Percentiles rank a stretch among this genome's conserved stretches.
phyloP scores from a whole-genome alignment of 92 coral and sea anemone species.

The Micromussa lordhowensis region DNA sequence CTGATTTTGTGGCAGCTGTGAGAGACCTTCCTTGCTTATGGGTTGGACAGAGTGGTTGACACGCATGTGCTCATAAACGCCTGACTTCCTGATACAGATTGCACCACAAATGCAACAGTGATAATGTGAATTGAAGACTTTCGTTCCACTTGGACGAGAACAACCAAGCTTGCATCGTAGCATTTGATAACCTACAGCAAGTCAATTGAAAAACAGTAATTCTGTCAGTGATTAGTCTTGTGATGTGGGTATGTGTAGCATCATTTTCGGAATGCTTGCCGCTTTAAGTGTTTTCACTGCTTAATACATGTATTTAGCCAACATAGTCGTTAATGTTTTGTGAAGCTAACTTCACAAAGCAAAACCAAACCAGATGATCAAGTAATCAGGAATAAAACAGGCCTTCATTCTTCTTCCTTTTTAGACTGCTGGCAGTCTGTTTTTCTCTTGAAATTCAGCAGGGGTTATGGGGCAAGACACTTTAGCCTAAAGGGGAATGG shows the following conservation, averaged over 20 bases:
- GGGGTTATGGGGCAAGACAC: no score
- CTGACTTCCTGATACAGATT: conserved; percentile 88
- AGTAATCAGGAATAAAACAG: no score
- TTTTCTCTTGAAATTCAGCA: no score
- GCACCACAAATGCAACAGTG: conserved; percentile 91
- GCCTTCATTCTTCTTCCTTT: no score
- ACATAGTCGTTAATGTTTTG: neutral
- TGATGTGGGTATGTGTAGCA: neutral
- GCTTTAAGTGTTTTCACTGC: neutral
- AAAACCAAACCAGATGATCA: no score
- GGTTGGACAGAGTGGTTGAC: conserved; percentile 66
- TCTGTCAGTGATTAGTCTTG: neutral
- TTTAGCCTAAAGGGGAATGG: no score
- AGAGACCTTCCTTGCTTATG: conserved; percentile 27
- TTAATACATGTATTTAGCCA: neutral
- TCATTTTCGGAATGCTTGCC: no score
- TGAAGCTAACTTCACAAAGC: no score
- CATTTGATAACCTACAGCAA: conserved; percentile 74
- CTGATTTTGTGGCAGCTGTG: conserved; percentile 21
- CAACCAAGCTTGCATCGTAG: conserved; percentile 89
- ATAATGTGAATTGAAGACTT: conserved; percentile 86
- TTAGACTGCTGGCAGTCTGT: no score
- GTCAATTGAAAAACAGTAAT: neutral
- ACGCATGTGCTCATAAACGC: conserved; percentile 90
- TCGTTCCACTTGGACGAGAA: conserved; percentile 82